phyloP scores from a whole-genome alignment of 2,797 vertebrate species.

The Buceros bicornis region DNA sequence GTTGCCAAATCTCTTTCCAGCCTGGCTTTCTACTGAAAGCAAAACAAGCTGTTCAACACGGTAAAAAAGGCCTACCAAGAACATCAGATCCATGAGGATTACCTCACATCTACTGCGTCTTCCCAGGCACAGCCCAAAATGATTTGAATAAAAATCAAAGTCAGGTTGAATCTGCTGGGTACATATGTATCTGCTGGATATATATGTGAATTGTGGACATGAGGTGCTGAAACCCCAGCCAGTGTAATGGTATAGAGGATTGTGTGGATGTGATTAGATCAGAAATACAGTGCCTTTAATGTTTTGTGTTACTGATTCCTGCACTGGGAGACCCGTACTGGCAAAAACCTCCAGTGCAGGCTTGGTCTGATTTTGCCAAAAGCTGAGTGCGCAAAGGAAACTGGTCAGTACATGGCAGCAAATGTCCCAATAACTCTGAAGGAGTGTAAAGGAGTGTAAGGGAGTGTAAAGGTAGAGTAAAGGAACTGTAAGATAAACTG shows the following conservation, averaged over 20 bases:
- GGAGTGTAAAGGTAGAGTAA: too few species aligned
- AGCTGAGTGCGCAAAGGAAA: background rate
- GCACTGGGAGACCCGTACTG: background rate
- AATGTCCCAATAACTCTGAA: background rate
- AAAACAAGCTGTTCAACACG: background rate
- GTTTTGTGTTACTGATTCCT: background rate
- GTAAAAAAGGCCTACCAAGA: background rate
- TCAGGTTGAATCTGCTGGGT: background rate
- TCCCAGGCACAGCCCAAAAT: background rate
- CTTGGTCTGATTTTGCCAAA: background rate
- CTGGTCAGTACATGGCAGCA: background rate
- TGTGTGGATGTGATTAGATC: background rate
- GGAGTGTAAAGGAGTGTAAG: background rate
- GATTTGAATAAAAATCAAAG: background rate
- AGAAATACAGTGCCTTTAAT: background rate
- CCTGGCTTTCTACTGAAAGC: background rate
- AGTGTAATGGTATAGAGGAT: background rate
- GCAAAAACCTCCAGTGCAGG: background rate
- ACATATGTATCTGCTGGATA: background rate
- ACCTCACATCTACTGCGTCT: background rate
- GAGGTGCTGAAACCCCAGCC: background rate
- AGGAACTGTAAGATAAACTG: background rate
- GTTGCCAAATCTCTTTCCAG: background rate
- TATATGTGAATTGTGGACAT: background rate
- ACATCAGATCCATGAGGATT: background rate